Evolutionary conservation across 2,888 invertebrate species (phyloP), one percentile per base, ranked within the genome.

Genomic region (Hipparchia sbordonii): DNA sequence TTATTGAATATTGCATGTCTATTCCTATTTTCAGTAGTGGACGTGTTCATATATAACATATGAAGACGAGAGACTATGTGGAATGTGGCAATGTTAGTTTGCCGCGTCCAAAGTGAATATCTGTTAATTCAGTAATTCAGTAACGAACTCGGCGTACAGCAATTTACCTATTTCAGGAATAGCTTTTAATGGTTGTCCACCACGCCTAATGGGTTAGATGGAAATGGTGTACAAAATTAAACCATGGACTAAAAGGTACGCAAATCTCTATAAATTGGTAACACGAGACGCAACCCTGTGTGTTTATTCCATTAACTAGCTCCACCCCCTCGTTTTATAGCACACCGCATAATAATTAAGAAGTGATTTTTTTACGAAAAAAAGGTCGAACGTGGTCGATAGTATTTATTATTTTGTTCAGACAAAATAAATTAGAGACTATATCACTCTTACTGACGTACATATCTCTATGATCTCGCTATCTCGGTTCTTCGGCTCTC

Each of bases 271-370:
- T 51, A 72, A 76, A 73, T 75, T 74, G n/a, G 77, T 76, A 77
- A 77, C 57, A 66, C 12, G 75, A 77, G 54, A 67, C 72, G 72
- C 87, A 88, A 72, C 89, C 90, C 86, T 90, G 80, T 59, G 45
- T 74, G 73, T 78, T 87, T 87, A 89, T 89, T 88, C 87, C 89
- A 89, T 91, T 91, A 89, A 82, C 81, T 77, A 82, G 81, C 75
- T 80, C 80, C 82, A 80, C 80, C 79, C 79, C 76, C 78, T 72
- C 77, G 81, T 79, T 84, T 85, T 85, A 85, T 87, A 87, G 85
- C 84, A 83, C 84, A 79, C 76, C 79, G 84, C 83, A 86, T 87
- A 86, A 88, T 90, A 85, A 86, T 85, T 90, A 89, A 86, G 84
- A 85, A 86, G 85, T 86, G 87, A 89, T 89, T 89, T 81, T 87